A percentile compares a stretch with the other conserved stretches of the same genome.
phyloP scores from a whole-genome alignment of 2,113 vertebrate species.

The Phaethon lepturus region DNA sequence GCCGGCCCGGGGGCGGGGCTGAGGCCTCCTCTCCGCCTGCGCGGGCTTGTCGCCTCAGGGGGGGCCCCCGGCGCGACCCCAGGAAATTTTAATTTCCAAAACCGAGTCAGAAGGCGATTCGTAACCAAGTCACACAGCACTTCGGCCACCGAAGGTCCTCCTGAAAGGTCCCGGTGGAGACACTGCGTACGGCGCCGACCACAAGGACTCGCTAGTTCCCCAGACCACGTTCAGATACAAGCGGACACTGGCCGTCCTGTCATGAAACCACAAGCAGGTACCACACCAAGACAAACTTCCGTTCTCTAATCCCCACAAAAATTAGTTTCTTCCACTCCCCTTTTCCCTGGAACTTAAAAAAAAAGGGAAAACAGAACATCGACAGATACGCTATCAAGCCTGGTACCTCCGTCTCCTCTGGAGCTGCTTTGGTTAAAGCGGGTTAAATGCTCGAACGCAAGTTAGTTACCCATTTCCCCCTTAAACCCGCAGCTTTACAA shows the following conservation, averaged over 20 bases:
- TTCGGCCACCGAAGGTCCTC: not conserved
- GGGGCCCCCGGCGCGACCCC: not conserved
- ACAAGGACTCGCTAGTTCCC: not conserved
- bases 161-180: not conserved
- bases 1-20: too few relatives aligned
- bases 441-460: not conserved
- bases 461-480: not conserved
- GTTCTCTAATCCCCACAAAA: not conserved
- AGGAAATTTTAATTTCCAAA: not conserved
- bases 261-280: not conserved
- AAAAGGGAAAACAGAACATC: not conserved
- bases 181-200: too few relatives aligned
- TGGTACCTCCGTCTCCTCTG: fast-evolving
- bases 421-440: fast-evolving
- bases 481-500: not conserved
- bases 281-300: not conserved
- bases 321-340: not conserved
- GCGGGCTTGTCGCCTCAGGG: too few relatives aligned
- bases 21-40: too few relatives aligned
- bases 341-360: not conserved
- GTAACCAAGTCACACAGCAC: not conserved
- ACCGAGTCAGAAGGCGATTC: not conserved
- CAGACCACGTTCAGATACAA: not conserved
- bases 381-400: not conserved
- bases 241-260: fast-evolving